Evolutionary conservation across 92 coral and sea anemone genomes (phyloP), one percentile per base, ranked within the genome.

Genomic region (Epizoanthus stellaris): DNA sequence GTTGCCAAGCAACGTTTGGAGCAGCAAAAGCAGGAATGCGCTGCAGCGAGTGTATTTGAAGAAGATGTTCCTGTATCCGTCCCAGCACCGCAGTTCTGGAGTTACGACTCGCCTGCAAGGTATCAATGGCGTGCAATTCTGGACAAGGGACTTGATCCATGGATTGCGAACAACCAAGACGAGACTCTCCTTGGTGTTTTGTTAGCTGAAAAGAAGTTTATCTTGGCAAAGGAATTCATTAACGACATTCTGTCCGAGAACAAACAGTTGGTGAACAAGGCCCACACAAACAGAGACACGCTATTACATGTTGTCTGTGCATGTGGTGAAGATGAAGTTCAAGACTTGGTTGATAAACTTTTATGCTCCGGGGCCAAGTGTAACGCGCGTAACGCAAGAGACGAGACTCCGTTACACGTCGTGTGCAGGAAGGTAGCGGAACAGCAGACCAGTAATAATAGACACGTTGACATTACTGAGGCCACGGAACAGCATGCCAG

Each of bases 331-430:
- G 81, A 76, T n/a, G 81, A 76, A 49, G 68, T 49, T 2, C 81
- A 76, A 9, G 81, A 76, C 58, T 30, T 76, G 10, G n/a, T 76
- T 47, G 66, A 82, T 16, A 77, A 82, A 56, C 66, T 66, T 23
- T 69, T 82, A 52, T 40, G 30, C 34, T 67, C 47, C 30, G 86
- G 86, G 20, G 86, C 86, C 11, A 82, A 67, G 38, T 72, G 74
- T 25, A 82, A 82, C 56, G 76, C 77, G 4, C 61, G 86, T 23
- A 82, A 82, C 56, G 52, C 45, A 43, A 82, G 53, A 19, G 65
- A 47, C 57, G 73, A 82, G 11, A 82, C 76, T 40, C 86, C 86
- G 3, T 82, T 82, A 30, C 86, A 82, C 69, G 86, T 65, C 25
- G 63, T 69, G 8, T 67, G 76, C 42, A 82, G 76, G 43, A 52